A percentile compares a stretch with the other conserved stretches of the same genome.
phyloP scores from a whole-genome alignment of 2,113 vertebrate genomes.

The Zootoca vivipara region DNA sequence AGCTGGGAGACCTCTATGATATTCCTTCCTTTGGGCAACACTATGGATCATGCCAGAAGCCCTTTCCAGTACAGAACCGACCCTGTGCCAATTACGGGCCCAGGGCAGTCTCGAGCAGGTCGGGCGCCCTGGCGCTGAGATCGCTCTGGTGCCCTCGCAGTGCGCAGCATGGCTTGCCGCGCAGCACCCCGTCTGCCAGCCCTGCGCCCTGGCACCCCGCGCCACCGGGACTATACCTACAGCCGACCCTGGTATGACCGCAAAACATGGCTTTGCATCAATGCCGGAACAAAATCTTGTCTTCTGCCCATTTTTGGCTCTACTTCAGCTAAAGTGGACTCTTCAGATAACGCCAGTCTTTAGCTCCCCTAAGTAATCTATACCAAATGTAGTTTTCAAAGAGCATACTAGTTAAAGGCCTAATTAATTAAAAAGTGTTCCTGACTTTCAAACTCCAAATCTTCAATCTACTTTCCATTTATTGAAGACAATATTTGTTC shows the following conservation, averaged over 20 bases:
- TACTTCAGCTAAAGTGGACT: no score
- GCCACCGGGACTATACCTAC: no score
- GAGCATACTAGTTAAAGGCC: not conserved
- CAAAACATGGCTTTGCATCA: no score
- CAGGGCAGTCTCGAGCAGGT: no score
- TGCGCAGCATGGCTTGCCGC: no score
- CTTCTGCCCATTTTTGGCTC: no score
- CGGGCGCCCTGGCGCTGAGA: no score
- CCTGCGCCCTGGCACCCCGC: no score
- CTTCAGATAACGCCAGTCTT: not conserved
- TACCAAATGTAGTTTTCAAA: not conserved
- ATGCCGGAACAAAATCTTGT: no score
- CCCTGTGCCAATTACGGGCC: not conserved
- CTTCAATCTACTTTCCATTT: not conserved
- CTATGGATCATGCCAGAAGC: not conserved
- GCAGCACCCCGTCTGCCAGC: no score
- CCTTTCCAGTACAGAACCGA: not conserved
- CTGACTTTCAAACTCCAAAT: not conserved
- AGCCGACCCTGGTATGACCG: no score
- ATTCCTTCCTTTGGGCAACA: not conserved
- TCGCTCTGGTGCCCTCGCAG: no score
- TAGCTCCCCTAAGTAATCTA: not conserved
- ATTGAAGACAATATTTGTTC: slow-evolving; percentile 46
- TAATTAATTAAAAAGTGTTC: not conserved
- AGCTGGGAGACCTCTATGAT: not conserved